These are phyloP conservation scores for Belonocnema kinseyi DNA, from an alignment of 1,140 invertebrate genomes.

Conservation along the genomic window DNA sequence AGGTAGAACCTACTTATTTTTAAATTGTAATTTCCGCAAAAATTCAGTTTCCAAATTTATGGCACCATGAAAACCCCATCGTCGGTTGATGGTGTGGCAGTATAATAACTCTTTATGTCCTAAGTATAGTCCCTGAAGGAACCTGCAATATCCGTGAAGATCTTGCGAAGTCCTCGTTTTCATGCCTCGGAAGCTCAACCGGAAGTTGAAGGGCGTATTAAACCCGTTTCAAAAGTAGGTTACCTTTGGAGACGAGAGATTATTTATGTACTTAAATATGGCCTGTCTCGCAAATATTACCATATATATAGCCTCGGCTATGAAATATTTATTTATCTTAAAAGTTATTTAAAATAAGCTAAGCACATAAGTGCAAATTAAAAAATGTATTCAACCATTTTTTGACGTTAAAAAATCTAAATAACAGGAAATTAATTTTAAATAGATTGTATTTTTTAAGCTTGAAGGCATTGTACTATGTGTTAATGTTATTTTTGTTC, in stretches of 20 bases:
- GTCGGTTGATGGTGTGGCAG: background rate
- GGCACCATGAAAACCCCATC: slow-evolving; percentile 4
- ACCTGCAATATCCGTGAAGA: background rate
- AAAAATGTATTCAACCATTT: too few relatives aligned
- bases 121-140: background rate
- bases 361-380: too few relatives aligned
- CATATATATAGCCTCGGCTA: background rate
- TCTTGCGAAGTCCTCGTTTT: background rate
- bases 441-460: too few relatives aligned
- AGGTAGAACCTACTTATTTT: background rate
- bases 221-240: background rate
- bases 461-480: too few relatives aligned
- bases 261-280: background rate
- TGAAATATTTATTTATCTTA: too few relatives aligned
- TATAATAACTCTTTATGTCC: slow-evolving; percentile 4
- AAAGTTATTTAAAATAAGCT: too few relatives aligned
- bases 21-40: background rate
- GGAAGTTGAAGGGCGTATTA: slow-evolving; percentile 9
- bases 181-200: background rate
- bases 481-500: too few relatives aligned
- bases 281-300: background rate
- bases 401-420: too few relatives aligned
- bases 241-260: background rate
- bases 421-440: too few relatives aligned
- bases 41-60: background rate